These are phyloP conservation scores for Pomatostomus ruficeps DNA, from an alignment of 2,113 vertebrate genomes.

Conservation along the genomic window DNA sequence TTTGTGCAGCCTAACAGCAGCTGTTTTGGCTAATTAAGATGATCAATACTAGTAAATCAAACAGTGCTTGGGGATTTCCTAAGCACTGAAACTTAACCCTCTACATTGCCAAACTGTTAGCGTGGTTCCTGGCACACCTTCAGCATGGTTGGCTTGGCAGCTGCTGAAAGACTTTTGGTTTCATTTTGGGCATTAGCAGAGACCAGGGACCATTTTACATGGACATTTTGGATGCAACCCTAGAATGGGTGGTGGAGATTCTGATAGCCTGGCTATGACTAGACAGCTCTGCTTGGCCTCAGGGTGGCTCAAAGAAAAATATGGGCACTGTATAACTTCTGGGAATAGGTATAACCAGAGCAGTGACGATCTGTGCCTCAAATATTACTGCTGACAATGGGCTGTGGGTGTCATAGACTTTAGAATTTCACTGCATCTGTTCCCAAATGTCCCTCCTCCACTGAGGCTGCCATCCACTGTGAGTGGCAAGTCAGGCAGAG, in stretches of 20 bases:
- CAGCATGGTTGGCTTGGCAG: not conserved
- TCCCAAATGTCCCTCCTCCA: not conserved
- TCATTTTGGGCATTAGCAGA: not conserved
- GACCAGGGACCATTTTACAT: not conserved
- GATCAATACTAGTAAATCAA: not conserved
- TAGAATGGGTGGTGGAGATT: not conserved
- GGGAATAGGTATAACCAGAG: not conserved
- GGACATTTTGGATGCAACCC: not conserved
- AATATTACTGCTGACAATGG: not conserved
- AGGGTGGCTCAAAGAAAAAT: not conserved
- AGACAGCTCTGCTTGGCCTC: not conserved
- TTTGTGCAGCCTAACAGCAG: not conserved
- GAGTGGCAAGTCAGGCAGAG: not conserved
- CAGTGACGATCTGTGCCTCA: not conserved
- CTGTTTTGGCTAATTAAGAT: not conserved
- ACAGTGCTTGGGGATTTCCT: not conserved
- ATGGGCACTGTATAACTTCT: not conserved
- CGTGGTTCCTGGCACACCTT: not conserved
- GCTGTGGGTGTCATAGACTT: not conserved
- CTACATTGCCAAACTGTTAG: not conserved
- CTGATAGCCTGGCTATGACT: not conserved
- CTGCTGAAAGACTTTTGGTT: not conserved
- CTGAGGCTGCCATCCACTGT: not conserved
- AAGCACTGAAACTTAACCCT: not conserved
- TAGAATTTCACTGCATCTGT: not conserved